Percentiles rank a stretch among this genome's conserved stretches.
phyloP scores from a whole-genome alignment of 2,888 invertebrate species.

The Xylota sylvarum region DNA sequence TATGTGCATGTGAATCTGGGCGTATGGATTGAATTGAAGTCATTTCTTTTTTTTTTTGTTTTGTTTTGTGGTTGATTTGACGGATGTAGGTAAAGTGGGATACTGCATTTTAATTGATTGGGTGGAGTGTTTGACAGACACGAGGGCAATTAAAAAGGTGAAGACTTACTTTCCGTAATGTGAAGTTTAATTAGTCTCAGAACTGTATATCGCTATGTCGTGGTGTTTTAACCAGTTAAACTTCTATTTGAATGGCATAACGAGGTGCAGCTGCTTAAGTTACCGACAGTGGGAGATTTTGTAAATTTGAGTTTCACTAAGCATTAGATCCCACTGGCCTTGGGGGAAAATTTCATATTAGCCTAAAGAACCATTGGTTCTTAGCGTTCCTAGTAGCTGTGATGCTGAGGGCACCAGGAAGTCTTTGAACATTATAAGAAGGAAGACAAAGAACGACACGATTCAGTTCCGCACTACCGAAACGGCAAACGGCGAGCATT shows the following conservation, averaged over 20 bases:
- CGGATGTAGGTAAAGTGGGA: conserved; percentile 11
- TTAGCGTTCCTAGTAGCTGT: too few species aligned
- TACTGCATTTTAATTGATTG: conserved; percentile 29
- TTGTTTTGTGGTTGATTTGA: not conserved
- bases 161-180: conserved; percentile 5
- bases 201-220: not conserved
- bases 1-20: conserved; percentile 37
- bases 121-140: conserved; percentile 20
- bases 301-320: too few species aligned
- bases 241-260: not conserved
- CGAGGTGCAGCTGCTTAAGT: not conserved
- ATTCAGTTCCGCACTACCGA: too few species aligned
- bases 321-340: too few species aligned
- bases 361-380: too few species aligned
- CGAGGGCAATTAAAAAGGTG: conserved; percentile 1
- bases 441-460: too few species aligned
- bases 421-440: too few species aligned
- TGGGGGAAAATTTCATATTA: too few species aligned
- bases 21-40: conserved; percentile 38
- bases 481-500: too few species aligned
- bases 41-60: conserved; percentile 3
- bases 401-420: too few species aligned
- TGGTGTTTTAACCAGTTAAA: not conserved
- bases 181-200: not conserved
- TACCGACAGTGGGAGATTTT: too few species aligned